Evolutionary conservation across 2,888 invertebrate species (phyloP), one percentile per base, ranked within the genome.

Genomic region (Mycalesis mineus): DNA sequence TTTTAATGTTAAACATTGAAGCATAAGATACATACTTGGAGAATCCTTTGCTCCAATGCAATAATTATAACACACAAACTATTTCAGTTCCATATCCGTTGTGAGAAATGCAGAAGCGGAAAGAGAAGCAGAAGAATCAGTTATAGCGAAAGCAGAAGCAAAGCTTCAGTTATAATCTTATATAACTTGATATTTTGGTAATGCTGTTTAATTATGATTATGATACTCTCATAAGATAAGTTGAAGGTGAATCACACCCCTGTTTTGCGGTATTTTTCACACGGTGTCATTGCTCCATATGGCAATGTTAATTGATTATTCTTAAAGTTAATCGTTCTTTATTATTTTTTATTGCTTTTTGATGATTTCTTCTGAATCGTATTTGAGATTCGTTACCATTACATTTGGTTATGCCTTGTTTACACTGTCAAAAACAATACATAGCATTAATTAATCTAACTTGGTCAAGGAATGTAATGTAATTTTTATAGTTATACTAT

Each of bases 361-460:
- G 9, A 8, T 31, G 45, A 8, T 29, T 7, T 45, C 45, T 45
- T 45, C 45, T 29, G 5, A 13, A 11, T 29, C 8, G 13, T 14
- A 45, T 17, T 22, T 42, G 15, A 1, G 2, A 4, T 2, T 15
- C 8, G 14, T 15, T 17, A n/a, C 7, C 17, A n/a, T 36, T 15
- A 36, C 48, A 36, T n/a, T 36, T 15, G 33, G 11, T 17, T 15
- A 17, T 36, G 7, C 36, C 48, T 17, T 36, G 17, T n/a, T 9
- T 1, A 48, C 48, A 48, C 48, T 48, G 48, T 48, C 33, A 48
- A 48, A 31, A 33, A 48, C 7, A 48, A 48, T 29, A 29, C 8
- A 8, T 4, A 14, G 5, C 29, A 45, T 45, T 45, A 45, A 11
- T 36, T 36, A 11, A 36, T 1, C 36, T 36, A 11, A 36, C 4